Base-by-base conservation (phyloP, 2,888 invertebrate species). In the Chrysolina haemoptera region DNA sequence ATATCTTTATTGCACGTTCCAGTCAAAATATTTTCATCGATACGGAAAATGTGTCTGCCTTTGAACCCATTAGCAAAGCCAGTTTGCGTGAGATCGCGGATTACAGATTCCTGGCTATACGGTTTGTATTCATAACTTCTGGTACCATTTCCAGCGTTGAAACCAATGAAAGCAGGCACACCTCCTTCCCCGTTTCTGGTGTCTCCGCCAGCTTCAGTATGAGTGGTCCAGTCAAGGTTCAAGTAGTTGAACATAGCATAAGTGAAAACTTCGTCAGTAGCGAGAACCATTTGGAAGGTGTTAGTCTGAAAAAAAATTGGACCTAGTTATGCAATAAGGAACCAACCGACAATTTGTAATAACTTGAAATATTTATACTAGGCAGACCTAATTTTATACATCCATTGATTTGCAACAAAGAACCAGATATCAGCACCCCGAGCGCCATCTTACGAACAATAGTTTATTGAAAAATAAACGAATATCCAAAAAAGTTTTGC, bases 191-290 rank as follows among this genome's bases (percentile, higher is more conserved):
- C 97, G 16, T 91, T 92, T 0, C 94, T 93, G 18, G 96, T 95
- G 86, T 96, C 96, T 79, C 96, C 96, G 72, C 96, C 95, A 73
- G 97, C 97, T 87, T 96, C 96, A 0, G 97, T 96, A 83, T 96
- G 96, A 12, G 94, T 93, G 12, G 95, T 95, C 97, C 98, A 98
- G 83, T 93, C 94, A 75, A 99, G 92, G 79, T 95, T 93, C 68
- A 94, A 92, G 86, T 99, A 99, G 89, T 99, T 99, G 88, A 96
- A 97, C 70, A 99, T 96, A 0, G 94, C 96, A 86, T 98, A 99
- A 0, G 98, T 97, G 84, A 95, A 94, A 3, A 96, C 95, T 89
- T 97, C 98, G 86, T 98, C 97, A 0, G 98, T 97, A 0, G 95
- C 96, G 68, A 99, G 87, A 3, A 98, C 93, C 91, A 96, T 90